Evolutionary conservation across 2,113 vertebrate genomes (phyloP).

Genomic region (Cyprinodon tularosa): DNA sequence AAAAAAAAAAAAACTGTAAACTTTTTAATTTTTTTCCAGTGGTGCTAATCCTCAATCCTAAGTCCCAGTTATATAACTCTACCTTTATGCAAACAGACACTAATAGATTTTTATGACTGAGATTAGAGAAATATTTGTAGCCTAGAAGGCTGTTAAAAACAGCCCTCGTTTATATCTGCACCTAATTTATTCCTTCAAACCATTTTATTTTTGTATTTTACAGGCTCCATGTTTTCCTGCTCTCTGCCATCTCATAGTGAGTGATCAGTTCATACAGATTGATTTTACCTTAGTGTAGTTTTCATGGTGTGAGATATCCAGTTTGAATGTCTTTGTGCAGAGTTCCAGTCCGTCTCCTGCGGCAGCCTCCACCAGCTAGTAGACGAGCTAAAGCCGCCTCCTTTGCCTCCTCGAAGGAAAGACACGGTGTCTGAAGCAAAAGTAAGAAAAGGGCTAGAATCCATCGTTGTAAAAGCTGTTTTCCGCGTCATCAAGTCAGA

Average conservation of each 20-base stretch:
- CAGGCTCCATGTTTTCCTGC: slow-evolving; percentile 89
- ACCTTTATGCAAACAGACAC: no score
- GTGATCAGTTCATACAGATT: slow-evolving; percentile 58
- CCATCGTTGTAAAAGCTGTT: no score
- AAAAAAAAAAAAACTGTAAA: no score
- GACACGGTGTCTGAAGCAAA: slow-evolving; percentile 85
- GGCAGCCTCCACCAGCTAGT: slow-evolving; percentile 89
- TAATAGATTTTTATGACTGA: not conserved
- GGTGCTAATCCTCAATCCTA: no score
- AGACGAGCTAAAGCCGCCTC: slow-evolving; percentile 91
- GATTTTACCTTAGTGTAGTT: not conserved
- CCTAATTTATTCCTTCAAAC: not conserved
- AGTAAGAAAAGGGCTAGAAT: slow-evolving; percentile 53
- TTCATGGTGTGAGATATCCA: not conserved
- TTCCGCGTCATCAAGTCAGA: no score
- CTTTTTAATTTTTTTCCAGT: no score
- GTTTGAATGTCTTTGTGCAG: slow-evolving; percentile 64
- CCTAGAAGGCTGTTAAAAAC: no score
- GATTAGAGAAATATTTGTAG: not conserved
- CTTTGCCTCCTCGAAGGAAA: slow-evolving; percentile 93
- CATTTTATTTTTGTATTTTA: slow-evolving; percentile 18
- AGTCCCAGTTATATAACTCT: no score
- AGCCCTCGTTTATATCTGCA: not conserved
- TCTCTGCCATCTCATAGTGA: slow-evolving; percentile 88
- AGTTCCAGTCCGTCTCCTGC: slow-evolving; percentile 90